A percentile compares a stretch with the other conserved stretches of the same genome.
Conservation (phyloP, 2,797 vertebrate species). For the Sparus aurata region DNA sequence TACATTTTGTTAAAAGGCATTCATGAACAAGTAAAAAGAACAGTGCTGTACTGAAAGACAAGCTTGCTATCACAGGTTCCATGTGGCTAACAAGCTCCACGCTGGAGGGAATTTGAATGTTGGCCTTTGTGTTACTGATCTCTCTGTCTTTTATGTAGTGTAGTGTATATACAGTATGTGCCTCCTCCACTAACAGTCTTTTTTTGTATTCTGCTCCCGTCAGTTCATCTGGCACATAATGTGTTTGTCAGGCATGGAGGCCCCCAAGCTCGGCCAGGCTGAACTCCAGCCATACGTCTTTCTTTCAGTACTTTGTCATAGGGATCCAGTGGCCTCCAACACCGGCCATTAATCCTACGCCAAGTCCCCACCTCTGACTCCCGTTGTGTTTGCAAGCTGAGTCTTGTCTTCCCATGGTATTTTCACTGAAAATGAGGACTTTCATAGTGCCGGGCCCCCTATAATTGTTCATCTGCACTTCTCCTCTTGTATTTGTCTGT, state of each 20-base stretch:
- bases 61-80: background rate
- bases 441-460: constrained; percentile 15
- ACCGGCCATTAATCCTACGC: constrained; percentile 76
- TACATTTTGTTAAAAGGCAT: background rate
- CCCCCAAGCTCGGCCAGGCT: constrained; percentile 71
- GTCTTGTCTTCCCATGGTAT: constrained; percentile 23
- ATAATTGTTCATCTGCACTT: constrained; percentile 38
- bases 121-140: constrained; percentile 41
- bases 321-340: constrained; percentile 79
- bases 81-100: constrained; percentile 32
- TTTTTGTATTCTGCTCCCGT: constrained; percentile 74
- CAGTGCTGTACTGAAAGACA: background rate
- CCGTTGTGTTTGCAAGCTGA: constrained; percentile 58
- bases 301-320: constrained; percentile 86
- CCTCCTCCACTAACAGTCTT: constrained; percentile 49
- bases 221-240: constrained; percentile 80
- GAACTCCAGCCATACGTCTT: constrained; percentile 81
- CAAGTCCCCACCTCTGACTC: constrained; percentile 59
- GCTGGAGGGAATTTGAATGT: constrained; percentile 36
- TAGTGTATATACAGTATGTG: constrained; percentile 45
- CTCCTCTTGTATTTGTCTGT: constrained; percentile 20
- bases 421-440: constrained; percentile 39
- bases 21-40: constrained; percentile 22
- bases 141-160: constrained; percentile 36
- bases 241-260: constrained; percentile 81